phyloP scores from a whole-genome alignment of 1,140 invertebrate species.

The Heliconius hewitsoni region DNA sequence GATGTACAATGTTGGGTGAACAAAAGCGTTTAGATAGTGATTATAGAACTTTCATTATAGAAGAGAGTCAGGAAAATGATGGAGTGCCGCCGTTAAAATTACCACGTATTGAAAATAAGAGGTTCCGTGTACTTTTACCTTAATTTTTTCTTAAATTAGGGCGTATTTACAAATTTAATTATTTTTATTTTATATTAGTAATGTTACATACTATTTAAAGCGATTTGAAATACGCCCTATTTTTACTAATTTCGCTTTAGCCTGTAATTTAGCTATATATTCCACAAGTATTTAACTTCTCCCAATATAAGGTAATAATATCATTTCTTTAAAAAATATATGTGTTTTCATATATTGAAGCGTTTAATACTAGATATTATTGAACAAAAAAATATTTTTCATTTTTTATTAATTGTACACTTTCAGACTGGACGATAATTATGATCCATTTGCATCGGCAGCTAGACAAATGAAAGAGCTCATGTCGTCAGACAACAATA shows the following conservation, averaged over 20 bases:
- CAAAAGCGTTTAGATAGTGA: conserved; percentile 55
- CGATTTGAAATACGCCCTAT: too few species aligned
- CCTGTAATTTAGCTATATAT: too few species aligned
- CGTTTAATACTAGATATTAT: too few species aligned
- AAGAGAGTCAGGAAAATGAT: conserved; percentile 55
- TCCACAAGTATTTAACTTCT: too few species aligned
- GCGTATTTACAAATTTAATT: not conserved
- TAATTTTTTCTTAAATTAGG: not conserved
- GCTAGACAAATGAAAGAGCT: conserved; percentile 80
- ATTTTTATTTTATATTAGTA: too few species aligned
- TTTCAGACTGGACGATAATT: conserved; percentile 36
- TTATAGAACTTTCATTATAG: conserved; percentile 68
- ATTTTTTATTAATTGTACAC: not conserved
- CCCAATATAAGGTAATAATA: too few species aligned
- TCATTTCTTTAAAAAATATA: too few species aligned
- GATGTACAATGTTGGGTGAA: conserved; percentile 56
- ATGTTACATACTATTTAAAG: too few species aligned
- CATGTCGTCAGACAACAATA: conserved; percentile 77
- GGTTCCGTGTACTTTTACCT: conserved; percentile 42
- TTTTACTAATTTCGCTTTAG: too few species aligned
- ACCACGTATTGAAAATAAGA: conserved; percentile 70
- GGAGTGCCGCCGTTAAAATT: conserved; percentile 72
- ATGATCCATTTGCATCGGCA: conserved; percentile 71
- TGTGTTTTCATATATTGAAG: too few species aligned
- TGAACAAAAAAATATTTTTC: not conserved